A percentile compares a stretch with the other conserved stretches of the same genome.
Evolutionary conservation across 2,888 invertebrate genomes (phyloP).

Genomic region (Leptopilina syphax): DNA sequence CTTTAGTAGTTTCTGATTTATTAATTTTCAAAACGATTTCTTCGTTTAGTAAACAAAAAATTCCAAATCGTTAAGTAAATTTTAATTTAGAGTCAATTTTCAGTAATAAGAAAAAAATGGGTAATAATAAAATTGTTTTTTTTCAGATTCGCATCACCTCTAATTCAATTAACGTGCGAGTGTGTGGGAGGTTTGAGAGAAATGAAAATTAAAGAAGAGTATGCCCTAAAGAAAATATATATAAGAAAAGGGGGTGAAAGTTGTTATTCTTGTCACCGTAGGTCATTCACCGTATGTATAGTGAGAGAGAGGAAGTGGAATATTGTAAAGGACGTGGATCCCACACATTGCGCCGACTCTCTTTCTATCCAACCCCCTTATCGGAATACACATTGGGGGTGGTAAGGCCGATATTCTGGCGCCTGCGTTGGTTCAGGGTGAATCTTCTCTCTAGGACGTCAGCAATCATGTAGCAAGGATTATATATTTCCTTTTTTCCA

Average conservation of each 20-base stretch:
- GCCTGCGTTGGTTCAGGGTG: slow-evolving; percentile 60
- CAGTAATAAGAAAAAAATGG: no score
- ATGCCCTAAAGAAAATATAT: slow-evolving; percentile 7
- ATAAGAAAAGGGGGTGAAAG: slow-evolving; percentile 34
- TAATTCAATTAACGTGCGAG: no score
- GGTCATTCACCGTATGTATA: slow-evolving; percentile 52
- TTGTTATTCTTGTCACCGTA: slow-evolving; percentile 37
- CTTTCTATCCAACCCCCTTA: slow-evolving; percentile 19
- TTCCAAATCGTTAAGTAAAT: no score
- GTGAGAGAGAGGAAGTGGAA: neutral
- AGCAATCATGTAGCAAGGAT: slow-evolving; percentile 33
- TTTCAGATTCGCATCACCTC: neutral
- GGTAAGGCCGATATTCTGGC: slow-evolving; percentile 67
- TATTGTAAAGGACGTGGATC: slow-evolving; percentile 16
- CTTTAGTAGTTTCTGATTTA: no score
- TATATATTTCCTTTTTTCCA: neutral
- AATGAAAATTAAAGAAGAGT: neutral
- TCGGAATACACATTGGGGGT: slow-evolving; percentile 43
- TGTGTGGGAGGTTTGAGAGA: no score
- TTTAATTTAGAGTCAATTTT: no score
- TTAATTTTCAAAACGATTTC: no score
- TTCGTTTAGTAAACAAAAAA: no score
- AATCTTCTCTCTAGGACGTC: slow-evolving; percentile 24
- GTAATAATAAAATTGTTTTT: neutral
- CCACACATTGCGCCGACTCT: slow-evolving; percentile 60